Base-by-base conservation (phyloP, 2,888 invertebrate species). In the Caenorhabditis imperialis region DNA sequence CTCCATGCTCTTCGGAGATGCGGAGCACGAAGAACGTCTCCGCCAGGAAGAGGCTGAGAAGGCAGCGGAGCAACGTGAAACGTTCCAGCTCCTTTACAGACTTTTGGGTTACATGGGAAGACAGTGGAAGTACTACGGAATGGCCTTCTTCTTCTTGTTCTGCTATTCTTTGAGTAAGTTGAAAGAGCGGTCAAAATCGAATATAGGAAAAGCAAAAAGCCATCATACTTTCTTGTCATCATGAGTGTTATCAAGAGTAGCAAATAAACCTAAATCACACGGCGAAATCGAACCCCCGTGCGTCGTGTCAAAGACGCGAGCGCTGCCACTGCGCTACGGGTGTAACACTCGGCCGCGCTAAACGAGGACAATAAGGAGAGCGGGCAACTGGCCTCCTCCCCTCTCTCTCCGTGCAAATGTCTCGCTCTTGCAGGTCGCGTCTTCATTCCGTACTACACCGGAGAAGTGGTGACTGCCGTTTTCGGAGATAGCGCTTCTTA, bases 371-470 rank as follows among this genome's bases (percentile, higher is more conserved):
- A 1, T 37, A 40, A 63, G 53, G 44, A 47, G 25, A 18, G 47
- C 10, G 48, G 30, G 54, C 22, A 20, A 25, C 12, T 44, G 55
- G 2, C 16, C 20, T 27, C n/a, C 22, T 8, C 14, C 16, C 35
- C 12, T 25, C 18, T 18, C 5, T 25, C 27, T 4, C 22, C 10
- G 10, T n/a, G n/a, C 3, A 12, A 27, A 14, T 30, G 27, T n/a
- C 35, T 14, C 33, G 50, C 50, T 50, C 10, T 74, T 83, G 55
- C 62, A 86, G 86, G 88, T 55, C 82, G 86, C 7, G 87, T 88
- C 0, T 88, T 88, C 78, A 85, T 84, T 20, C 88, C 88, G 7
- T 86, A 81, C 61, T 87, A 83, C 69, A 88, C 87, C 16, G 88
- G 88, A 20, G 84, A 86, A 81, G 88, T 88, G 14, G 84, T 85